phyloP scores from a whole-genome alignment of 2,888 invertebrate species.

The Cantharis rustica region DNA sequence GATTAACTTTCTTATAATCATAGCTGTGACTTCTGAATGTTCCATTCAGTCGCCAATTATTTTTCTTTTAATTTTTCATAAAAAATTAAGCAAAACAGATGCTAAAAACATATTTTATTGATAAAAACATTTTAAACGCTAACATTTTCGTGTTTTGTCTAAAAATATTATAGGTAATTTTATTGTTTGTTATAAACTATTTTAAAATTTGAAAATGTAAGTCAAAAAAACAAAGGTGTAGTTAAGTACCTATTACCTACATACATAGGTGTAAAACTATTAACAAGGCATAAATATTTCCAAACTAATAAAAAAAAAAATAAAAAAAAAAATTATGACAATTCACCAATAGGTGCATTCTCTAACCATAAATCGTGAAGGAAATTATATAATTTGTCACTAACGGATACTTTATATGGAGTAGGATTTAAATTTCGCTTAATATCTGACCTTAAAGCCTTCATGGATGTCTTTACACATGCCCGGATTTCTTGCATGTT shows the following conservation, averaged over 20 bases:
- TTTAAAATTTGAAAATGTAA: not conserved
- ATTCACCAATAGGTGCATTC: slow-evolving; percentile 96
- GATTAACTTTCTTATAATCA: no score
- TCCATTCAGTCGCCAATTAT: no score
- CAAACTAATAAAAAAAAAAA: not conserved
- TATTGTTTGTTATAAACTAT: not conserved
- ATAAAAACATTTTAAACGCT: no score
- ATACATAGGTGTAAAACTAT: not conserved
- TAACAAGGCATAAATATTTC: not conserved
- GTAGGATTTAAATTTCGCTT: slow-evolving; percentile 97
- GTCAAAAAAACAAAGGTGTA: not conserved
- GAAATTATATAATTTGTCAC: slow-evolving; percentile 89
- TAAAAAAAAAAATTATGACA: slow-evolving; percentile 63
- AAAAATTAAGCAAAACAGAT: no score
- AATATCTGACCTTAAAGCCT: slow-evolving; percentile 85
- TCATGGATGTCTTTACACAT: slow-evolving; percentile 82
- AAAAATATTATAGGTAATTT: not conserved
- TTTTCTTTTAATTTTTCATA: no score
- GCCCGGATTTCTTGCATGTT: slow-evolving; percentile 81
- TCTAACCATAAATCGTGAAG: slow-evolving; percentile 96
- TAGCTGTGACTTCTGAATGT: no score
- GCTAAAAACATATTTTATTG: no score
- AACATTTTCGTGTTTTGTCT: not conserved
- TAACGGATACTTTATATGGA: slow-evolving; percentile 96
- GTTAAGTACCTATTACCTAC: not conserved